Base-by-base conservation (phyloP, 2,888 invertebrate genomes). In the Tiliacea aurago region DNA sequence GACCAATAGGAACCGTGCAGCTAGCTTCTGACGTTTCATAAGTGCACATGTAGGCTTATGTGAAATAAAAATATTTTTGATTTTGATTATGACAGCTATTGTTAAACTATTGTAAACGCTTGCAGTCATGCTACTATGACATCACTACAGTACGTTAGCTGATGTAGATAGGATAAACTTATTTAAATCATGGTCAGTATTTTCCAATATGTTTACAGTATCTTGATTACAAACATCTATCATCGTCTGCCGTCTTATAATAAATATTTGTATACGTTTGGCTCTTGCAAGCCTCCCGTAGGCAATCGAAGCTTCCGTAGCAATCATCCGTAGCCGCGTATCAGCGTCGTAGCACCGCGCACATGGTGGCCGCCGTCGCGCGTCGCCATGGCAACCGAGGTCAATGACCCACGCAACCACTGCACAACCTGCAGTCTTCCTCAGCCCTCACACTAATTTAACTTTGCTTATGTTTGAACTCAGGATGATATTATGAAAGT, bases 301-400 rank as follows among this genome's bases (percentile, higher is more conserved):
- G 80, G 87, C 85, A 88, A 87, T 88, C 86, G 90, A 87, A 89
- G 89, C 91, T 90, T 90, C 89, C 90, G 90, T 88, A 89, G 89
- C 92, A 90, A 91, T 89, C 90, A 88, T 86, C 83, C 86, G 84
- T 86, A 84, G 85, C 77, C 47, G 70, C 75, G 87, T 86, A 87
- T 83, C 76, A 51, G 62, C 68, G 49, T 55, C 73, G 86, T 86
- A 87, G 90, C 84, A 87, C 84, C 83, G 89, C 89, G 90, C 93
- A 92, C 92, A 93, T 92, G 93, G 92, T 91, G 91, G 90, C 91
- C 90, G 88, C 91, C 88, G 94, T 96, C 71, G 86, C 91, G 91
- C 88, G 94, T 96, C 71, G 86, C 91, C 93, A 94, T 95, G 91
- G 90, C 91, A 89, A 95, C 95, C 84, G 85, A 85, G 95, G 93